phyloP scores from a whole-genome alignment of 1,140 invertebrate species.

The Eubasilissa regina region DNA sequence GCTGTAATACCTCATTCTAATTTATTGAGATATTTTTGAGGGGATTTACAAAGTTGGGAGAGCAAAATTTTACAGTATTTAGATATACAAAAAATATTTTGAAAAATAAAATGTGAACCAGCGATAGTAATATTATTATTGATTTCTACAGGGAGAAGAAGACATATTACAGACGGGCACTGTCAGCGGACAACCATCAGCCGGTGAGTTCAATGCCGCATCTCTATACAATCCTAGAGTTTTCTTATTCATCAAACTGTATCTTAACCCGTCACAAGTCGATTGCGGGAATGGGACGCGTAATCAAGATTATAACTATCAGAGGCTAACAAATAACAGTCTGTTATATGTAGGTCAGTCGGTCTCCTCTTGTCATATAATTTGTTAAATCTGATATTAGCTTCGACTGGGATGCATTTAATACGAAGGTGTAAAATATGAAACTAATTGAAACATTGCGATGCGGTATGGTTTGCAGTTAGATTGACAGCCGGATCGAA shows the following conservation, averaged over 20 bases:
- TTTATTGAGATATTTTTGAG: too few species aligned
- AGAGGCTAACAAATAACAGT: not conserved
- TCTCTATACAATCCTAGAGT: not conserved
- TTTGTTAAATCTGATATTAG: not conserved
- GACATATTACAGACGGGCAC: constrained; percentile 48
- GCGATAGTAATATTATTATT: too few species aligned
- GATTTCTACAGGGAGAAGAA: constrained; percentile 47
- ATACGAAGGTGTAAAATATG: too few species aligned
- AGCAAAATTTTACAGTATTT: too few species aligned
- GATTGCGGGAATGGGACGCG: not conserved
- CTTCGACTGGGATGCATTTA: too few species aligned
- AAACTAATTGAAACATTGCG: too few species aligned
- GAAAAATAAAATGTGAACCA: too few species aligned
- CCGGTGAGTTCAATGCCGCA: constrained; percentile 34
- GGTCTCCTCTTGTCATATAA: not conserved
- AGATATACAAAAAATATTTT: too few species aligned
- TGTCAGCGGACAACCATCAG: constrained; percentile 16
- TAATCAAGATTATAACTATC: not conserved
- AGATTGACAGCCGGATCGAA: too few species aligned
- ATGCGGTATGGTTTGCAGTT: too few species aligned
- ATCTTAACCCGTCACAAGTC: not conserved
- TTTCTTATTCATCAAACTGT: constrained; percentile 18
- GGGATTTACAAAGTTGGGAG: too few species aligned
- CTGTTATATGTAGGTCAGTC: not conserved
- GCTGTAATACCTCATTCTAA: too few species aligned